These are phyloP conservation scores for Xyliphius kryptos DNA, from an alignment of 2,113 vertebrate species.

Conservation along the genomic window DNA sequence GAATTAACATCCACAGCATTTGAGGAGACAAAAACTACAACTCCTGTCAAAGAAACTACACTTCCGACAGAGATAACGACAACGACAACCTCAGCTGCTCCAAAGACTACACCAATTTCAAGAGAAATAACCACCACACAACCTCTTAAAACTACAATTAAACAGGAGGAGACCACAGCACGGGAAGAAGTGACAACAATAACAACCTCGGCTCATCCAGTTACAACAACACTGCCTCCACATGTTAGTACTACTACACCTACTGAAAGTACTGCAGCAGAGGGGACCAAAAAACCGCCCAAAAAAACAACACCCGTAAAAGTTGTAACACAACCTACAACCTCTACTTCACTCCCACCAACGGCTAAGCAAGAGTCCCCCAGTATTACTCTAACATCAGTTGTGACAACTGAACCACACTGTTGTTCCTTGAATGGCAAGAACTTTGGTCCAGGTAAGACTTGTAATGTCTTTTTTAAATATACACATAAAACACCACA, in stretches of 20 bases:
- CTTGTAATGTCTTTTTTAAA: background rate
- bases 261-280: no score
- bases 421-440: conserved; percentile 38
- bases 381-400: background rate
- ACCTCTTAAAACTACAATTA: background rate
- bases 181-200: conserved; percentile 3
- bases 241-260: background rate
- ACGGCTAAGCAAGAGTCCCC: conserved; percentile 1
- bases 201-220: background rate
- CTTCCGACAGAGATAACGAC: conserved; percentile 15
- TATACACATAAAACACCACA: background rate
- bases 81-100: background rate
- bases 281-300: background rate
- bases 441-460: conserved; percentile 33
- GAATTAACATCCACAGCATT: conserved; percentile 7
- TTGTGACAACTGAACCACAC: background rate
- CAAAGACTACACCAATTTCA: background rate
- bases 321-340: background rate
- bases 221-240: background rate
- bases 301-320: background rate
- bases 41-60: background rate
- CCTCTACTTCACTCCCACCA: background rate
- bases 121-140: conserved; percentile 1
- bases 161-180: background rate
- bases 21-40: conserved; percentile 2